Evolutionary conservation across 1,140 invertebrate genomes (phyloP), one percentile per base, ranked within the genome.

Genomic region (Drosophila grimshawi): DNA sequence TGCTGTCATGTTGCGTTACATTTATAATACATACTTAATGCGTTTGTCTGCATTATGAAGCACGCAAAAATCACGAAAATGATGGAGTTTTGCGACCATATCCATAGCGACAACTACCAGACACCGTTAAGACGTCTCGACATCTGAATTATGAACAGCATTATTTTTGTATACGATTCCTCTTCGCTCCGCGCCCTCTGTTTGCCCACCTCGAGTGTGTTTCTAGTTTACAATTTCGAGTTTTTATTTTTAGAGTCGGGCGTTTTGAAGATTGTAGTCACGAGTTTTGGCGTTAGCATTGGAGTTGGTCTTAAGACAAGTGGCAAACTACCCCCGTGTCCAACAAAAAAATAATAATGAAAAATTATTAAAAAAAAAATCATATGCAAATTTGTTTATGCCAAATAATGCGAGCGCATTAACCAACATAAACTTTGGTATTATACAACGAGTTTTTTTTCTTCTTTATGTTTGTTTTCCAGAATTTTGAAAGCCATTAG

Each of bases 381-480:
- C 63, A 76, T 76, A 79, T 79, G 73, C 73, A 79, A 76, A 79
- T 79, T 70, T 72, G 67, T 67, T 66, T 77, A 67, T 76, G 68
- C 60, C 61, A 55, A 48, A 39, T 76, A 76, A 71, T 76, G 48
- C 61, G 73, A 76, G 61, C 57, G 56, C 59, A 62, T 68, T 62
- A 56, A 41, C 46, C 45, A 68, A 19, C 70, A 73, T 73, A 55
- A 70, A 78, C 65, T 75, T 74, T 70, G 64, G 65, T 41, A 78
- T 74, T 78, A 74, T 8, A 19, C 49, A 55, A 51, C 37, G 33
- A 49, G 43, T 61, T 64, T 63, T 39, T 48, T 29, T 41, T 41
- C 10, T 10, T 1, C 2, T 10, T 41, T 41, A 3, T 41, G 39
- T 19, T 19, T 19, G 10, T 11, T 59, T 29, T 51, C 4, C 55